These are phyloP conservation scores for Pachyseris speciosa DNA, from an alignment of 64 coral and sea anemone species.

Conservation along the genomic window DNA sequence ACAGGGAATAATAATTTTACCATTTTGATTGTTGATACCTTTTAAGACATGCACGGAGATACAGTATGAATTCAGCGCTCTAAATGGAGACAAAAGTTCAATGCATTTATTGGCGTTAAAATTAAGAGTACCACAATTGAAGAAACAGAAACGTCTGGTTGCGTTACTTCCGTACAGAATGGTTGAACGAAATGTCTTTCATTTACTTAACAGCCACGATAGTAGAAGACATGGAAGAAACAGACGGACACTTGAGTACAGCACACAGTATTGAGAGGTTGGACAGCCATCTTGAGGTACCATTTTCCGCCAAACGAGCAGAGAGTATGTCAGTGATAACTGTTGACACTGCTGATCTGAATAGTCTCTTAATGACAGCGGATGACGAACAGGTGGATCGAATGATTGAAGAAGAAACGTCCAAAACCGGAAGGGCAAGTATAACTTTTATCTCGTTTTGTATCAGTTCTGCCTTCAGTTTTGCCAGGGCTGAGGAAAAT, in stretches of 20 bases:
- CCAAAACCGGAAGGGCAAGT: constrained; percentile 75
- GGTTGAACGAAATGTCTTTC: neutral
- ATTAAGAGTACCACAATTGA: no score
- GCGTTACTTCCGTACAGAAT: no score
- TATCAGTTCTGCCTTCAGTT: neutral
- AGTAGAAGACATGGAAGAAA: neutral
- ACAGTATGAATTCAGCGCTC: no score
- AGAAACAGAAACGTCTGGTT: no score
- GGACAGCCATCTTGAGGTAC: neutral
- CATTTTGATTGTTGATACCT: no score
- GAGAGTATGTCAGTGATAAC: constrained; percentile 66
- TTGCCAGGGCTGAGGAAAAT: no score
- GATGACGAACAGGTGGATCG: constrained; percentile 63
- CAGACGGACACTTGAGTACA: neutral
- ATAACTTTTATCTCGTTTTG: no score
- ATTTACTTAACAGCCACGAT: neutral
- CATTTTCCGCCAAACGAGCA: neutral
- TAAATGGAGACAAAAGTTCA: no score
- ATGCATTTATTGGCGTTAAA: no score
- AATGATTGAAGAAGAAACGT: constrained; percentile 80
- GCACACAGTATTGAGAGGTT: neutral
- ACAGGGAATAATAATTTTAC: no score
- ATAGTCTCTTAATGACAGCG: constrained; percentile 50
- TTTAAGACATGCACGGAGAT: no score
- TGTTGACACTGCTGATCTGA: constrained; percentile 73